These are phyloP conservation scores for Philhelius pedissequus DNA, from an alignment of 2,888 invertebrate species.

Conservation along the genomic window DNA sequence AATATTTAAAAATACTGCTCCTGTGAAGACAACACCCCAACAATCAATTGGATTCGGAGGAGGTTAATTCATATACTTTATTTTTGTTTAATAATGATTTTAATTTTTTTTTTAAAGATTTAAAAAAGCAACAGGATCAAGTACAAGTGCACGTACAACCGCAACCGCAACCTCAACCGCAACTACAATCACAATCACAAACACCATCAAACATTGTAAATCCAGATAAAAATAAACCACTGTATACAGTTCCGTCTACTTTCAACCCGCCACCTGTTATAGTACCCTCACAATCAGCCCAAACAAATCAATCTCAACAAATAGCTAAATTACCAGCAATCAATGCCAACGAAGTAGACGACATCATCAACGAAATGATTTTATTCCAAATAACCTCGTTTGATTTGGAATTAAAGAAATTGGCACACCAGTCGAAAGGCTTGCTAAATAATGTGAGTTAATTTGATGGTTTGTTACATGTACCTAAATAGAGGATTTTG, in stretches of 20 bases:
- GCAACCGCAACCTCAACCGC: no score
- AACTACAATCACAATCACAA: no score
- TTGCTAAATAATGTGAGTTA: slow-evolving; percentile 74
- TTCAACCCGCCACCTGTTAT: slow-evolving; percentile 71
- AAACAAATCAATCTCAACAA: slow-evolving; percentile 12
- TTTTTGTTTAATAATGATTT: background rate
- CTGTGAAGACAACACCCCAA: slow-evolving; percentile 6
- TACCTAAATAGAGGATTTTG: background rate
- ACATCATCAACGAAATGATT: slow-evolving; percentile 82
- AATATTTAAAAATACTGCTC: slow-evolving; percentile 22
- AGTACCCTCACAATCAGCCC: slow-evolving; percentile 7
- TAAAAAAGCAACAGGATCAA: slow-evolving; percentile 38
- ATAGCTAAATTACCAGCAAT: slow-evolving; percentile 36
- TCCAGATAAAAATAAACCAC: slow-evolving; percentile 70
- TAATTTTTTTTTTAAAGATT: slow-evolving; percentile 37
- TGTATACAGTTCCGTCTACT: slow-evolving; percentile 74
- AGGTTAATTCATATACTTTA: slow-evolving; percentile 29
- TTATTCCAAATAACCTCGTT: slow-evolving; percentile 84
- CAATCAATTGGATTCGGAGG: slow-evolving; percentile 53
- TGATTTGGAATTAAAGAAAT: slow-evolving; percentile 83
- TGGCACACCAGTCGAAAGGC: slow-evolving; percentile 81
- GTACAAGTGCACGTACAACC: no score
- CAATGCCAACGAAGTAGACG: slow-evolving; percentile 71
- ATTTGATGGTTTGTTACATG: background rate
- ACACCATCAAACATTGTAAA: slow-evolving; percentile 28